These are phyloP conservation scores for Drosophila colorata DNA, from an alignment of 2,888 invertebrate genomes.

Conservation along the genomic window DNA sequence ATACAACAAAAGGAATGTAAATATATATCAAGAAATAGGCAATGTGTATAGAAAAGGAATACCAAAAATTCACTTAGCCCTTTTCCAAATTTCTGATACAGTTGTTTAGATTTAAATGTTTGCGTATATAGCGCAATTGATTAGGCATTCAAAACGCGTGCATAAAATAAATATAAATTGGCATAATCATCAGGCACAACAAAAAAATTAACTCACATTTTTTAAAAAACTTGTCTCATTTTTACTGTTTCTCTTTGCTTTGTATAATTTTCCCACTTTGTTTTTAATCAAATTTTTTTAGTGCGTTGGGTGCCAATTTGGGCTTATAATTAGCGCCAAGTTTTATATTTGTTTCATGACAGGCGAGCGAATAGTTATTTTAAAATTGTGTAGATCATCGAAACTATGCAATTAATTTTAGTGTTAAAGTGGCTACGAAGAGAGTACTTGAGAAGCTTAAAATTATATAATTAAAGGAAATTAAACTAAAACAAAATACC, in stretches of 20 bases:
- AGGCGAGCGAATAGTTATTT: conserved; percentile 3
- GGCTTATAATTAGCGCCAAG: conserved; percentile 25
- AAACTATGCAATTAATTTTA: background rate
- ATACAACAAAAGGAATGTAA: conserved; percentile 17
- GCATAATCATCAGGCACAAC: conserved; percentile 12
- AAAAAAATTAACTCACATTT: conserved; percentile 4
- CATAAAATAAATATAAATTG: conserved; percentile 71
- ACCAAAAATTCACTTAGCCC: background rate
- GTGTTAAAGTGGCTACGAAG: no score
- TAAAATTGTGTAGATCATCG: background rate
- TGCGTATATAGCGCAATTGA: conserved; percentile 15
- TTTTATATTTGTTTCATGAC: background rate
- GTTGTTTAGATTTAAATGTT: conserved; percentile 13
- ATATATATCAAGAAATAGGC: conserved; percentile 30
- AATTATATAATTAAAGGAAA: conserved; percentile 1
- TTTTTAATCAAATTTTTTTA: background rate
- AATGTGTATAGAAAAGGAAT: conserved; percentile 1
- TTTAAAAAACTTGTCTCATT: conserved; percentile 22
- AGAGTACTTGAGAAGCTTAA: background rate
- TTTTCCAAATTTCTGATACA: conserved; percentile 7
- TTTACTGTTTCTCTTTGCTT: conserved; percentile 1
- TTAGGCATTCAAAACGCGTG: conserved; percentile 71
- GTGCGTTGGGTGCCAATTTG: conserved; percentile 9
- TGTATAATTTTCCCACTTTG: background rate
- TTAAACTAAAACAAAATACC: background rate